phyloP scores from a whole-genome alignment of 2,113 vertebrate species.

The Turdus rufiventris region DNA sequence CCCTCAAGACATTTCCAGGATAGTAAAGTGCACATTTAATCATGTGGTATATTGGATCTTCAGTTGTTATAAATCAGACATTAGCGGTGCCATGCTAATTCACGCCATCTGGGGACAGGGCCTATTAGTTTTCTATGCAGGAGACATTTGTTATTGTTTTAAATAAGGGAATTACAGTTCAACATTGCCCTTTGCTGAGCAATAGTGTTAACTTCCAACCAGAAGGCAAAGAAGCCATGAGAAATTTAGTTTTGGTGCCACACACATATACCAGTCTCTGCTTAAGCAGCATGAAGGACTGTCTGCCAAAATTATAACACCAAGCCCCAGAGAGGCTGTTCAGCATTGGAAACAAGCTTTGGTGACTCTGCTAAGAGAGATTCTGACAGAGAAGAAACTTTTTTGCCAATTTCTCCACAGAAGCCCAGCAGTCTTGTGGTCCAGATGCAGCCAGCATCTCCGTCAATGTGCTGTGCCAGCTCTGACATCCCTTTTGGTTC shows the following conservation, averaged over 20 bases:
- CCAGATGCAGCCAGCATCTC: not conserved
- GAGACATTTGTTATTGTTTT: constrained; percentile 43
- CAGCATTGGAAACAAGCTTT: not conserved
- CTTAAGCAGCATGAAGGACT: not conserved
- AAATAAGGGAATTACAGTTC: not conserved
- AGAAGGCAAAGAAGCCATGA: not conserved
- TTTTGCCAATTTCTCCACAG: not conserved
- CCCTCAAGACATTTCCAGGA: constrained; percentile 51
- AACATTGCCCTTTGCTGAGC: constrained; percentile 43
- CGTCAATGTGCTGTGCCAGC: not conserved
- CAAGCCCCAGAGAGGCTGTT: not conserved
- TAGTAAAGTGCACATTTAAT: constrained; percentile 52
- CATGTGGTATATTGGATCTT: constrained; percentile 42
- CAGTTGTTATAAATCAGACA: constrained; percentile 53
- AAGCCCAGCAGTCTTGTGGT: not conserved
- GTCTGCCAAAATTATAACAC: not conserved
- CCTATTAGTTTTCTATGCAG: constrained; percentile 45
- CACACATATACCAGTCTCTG: not conserved
- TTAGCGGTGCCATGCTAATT: constrained; percentile 43
- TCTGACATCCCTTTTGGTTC: not conserved
- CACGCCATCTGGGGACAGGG: constrained; percentile 44
- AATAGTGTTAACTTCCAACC: not conserved
- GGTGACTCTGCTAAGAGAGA: not conserved
- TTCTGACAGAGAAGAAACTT: not conserved
- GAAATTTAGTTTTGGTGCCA: not conserved